Base-by-base conservation (phyloP, 2,113 vertebrate species). In the Aldabrachelys gigantea region DNA sequence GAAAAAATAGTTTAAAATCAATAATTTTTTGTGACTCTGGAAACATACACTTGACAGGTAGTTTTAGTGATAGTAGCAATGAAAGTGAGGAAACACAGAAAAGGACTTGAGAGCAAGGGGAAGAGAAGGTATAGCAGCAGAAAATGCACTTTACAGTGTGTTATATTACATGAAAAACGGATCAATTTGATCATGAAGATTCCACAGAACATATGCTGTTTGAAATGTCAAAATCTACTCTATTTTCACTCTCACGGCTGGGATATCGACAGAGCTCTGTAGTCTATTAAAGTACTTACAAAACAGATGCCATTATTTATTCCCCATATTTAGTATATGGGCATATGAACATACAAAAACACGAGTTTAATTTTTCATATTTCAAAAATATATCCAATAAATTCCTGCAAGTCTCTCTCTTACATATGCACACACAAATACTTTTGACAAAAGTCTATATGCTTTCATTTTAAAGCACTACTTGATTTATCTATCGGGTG, bases 61-160 rank as follows among this genome's bases (percentile, higher is more conserved):
- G 69, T 0, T 1, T 4, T 84, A 81, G 1, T 75, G 31, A 57
- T 4, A 72, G 31, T 76, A 78, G 24, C 22, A 78, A 14, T 13
- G 24, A 44, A 91, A 91, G 44, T 21, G 75, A 11, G 31, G 9
- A 57, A 38, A 16, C 31, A 12, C 22, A 49, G 16, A 80, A 80
- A 87, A 79, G 13, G 56, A 76, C 84, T 75, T 72, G 10, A 19
- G 19, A 72, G 65, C 65, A 72, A 72, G n/a, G n/a, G n/a, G 35
- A 38, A 72, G 65, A 72, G 65, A 17, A 21, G 17, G 3, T 17
- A 72, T 22, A 38, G 19, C n/a, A 72, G 65, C n/a, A 22, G 65
- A 9, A 38, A 72, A 72, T 72, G 19, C 65, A 72, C n/a, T 35
- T 38, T 72, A n/a, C 38, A n/a, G 16, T 69, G 65, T 41, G 89